Base-by-base conservation (phyloP, 2,888 invertebrate species). In the Craniophora ligustri region DNA sequence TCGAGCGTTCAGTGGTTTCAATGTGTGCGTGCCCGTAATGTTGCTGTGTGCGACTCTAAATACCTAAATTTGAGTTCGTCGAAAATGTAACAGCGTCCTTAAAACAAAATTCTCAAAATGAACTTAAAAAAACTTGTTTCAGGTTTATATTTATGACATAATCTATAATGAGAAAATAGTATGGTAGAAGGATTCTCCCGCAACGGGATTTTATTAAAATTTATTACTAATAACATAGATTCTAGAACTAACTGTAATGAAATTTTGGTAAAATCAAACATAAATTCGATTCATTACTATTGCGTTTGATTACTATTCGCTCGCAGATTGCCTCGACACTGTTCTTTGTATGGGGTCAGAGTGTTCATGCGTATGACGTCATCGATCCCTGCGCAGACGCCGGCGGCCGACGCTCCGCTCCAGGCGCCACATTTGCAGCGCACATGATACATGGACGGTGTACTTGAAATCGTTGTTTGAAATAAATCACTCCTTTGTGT, bases 341-440 rank as follows among this genome's bases (percentile, higher is more conserved):
- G 57, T 59, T 78, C 75, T 72, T 74, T 76, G 74, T 78, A 67
- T 61, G 66, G 63, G 70, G 67, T 67, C 62, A 59, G 57, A 75
- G 74, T 63, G 69, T 61, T 81, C 73, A 66, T 74, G 63, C 21
- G 58, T 55, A 67, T 88, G 88, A 87, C 88, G 89, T 89, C 88
- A 89, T 61, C 67, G 67, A 63, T 66, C 73, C 77, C 79, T 81
- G 84, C 81, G 79, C 85, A 78, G 84, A 84, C 86, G 86, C 81
- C 82, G 77, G 41, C 79, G 78, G 79, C 76, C 79, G 79, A 71
- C 75, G 73, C 76, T 70, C 71, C 75, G 73, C 76, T 70, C 71
- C 76, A 78, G 90, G 88, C 91, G 89, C 88, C 88, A 86, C 85
- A 91, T 88, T 91, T 89, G 91, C 85, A 80, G 81, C 77, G 82